A percentile compares a stretch with the other conserved stretches of the same genome.
These are phyloP conservation scores for Illadopsis cleaveri DNA, from an alignment of 2,113 vertebrate species.

Conservation along the genomic window DNA sequence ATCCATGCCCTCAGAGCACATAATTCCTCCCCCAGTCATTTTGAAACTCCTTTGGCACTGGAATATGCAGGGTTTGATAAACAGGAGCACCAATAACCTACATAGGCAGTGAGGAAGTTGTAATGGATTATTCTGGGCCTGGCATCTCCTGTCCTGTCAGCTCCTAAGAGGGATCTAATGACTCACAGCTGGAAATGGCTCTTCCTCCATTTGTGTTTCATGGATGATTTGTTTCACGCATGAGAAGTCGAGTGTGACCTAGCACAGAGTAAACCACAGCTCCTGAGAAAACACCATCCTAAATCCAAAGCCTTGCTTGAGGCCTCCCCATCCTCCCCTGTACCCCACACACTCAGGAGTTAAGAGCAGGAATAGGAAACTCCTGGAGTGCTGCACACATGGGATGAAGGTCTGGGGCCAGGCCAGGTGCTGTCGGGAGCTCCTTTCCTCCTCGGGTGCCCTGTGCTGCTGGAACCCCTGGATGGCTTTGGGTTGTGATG, in stretches of 20 bases:
- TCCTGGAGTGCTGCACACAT: rapidly evolving
- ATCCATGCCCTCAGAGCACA: background rate
- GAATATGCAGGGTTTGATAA: background rate
- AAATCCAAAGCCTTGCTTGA: background rate
- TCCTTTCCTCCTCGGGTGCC: background rate
- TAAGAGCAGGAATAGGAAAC: background rate
- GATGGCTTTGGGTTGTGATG: background rate
- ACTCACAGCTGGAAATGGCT: conserved; percentile 18
- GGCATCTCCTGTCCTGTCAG: background rate
- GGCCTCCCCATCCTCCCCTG: background rate
- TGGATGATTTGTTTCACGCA: background rate
- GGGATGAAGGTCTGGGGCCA: background rate
- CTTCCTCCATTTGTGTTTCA: background rate
- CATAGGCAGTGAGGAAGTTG: background rate
- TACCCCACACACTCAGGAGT: rapidly evolving
- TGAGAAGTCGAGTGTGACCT: background rate
- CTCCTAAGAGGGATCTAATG: background rate
- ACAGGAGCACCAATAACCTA: background rate
- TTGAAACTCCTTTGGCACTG: background rate
- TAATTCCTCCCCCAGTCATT: background rate
- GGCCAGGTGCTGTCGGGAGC: background rate
- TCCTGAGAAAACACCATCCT: background rate
- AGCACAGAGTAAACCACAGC: background rate
- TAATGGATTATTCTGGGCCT: background rate
- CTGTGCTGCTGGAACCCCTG: background rate